phyloP scores from a whole-genome alignment of 2,888 invertebrate species.

The Zygogramma bicolorata region DNA sequence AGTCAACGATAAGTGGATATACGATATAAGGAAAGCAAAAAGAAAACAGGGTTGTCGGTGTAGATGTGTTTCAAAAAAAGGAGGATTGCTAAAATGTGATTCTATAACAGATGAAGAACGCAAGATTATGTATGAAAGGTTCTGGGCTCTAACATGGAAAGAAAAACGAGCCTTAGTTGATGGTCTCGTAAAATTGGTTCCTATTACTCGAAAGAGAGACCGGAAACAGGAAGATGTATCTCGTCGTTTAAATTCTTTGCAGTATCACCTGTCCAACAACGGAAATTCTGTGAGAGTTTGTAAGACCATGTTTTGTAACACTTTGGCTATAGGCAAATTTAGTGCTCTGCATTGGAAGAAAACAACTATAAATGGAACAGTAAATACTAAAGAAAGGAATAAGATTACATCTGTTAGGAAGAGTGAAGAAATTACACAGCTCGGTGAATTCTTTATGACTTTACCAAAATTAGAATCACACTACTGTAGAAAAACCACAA shows the following conservation, averaged over 20 bases:
- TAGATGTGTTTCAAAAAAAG: constrained; percentile 7
- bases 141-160: constrained; percentile 17
- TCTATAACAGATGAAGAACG: constrained; percentile 8
- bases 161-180: constrained; percentile 8
- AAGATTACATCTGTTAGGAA: constrained; percentile 5
- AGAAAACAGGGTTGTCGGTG: neutral
- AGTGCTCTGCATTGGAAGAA: constrained; percentile 5
- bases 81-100: constrained; percentile 7
- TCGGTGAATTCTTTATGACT: neutral
- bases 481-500: constrained; percentile 32
- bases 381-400: neutral
- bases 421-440: neutral
- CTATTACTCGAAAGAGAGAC: neutral
- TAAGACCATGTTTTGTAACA: constrained; percentile 32
- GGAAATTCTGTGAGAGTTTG: constrained; percentile 25
- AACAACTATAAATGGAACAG: neutral
- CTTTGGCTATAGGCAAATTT: constrained; percentile 5
- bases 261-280: neutral
- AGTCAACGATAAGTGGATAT: constrained; percentile 3
- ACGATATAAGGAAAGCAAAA: neutral
- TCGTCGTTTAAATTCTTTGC: neutral
- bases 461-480: constrained; percentile 32
- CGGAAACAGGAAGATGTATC: constrained; percentile 6
- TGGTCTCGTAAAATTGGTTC: constrained; percentile 14
- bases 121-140: constrained; percentile 1